These are phyloP conservation scores for Orbicella faveolata DNA, from an alignment of 64 coral and sea anemone species.

Conservation along the genomic window DNA sequence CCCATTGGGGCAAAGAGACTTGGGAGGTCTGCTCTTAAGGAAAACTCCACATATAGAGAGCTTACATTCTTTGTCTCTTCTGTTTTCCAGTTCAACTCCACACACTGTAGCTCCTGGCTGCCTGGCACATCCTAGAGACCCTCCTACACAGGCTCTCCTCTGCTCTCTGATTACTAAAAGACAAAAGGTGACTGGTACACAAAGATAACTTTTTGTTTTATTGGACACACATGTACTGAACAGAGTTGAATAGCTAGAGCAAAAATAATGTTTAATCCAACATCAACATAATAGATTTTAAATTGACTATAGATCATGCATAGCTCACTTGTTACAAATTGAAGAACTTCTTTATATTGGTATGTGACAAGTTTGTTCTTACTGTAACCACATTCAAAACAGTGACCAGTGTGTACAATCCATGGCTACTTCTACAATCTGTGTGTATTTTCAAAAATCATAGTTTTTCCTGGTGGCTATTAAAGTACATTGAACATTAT, in stretches of 20 bases:
- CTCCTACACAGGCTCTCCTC: conserved; percentile 65
- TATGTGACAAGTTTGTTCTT: too few relatives aligned
- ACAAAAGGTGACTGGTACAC: conserved; percentile 70
- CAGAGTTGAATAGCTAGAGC: too few relatives aligned
- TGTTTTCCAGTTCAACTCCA: conserved; percentile 60
- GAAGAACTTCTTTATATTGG: too few relatives aligned
- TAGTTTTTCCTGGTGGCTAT: neutral
- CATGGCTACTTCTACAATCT: too few relatives aligned
- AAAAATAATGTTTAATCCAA: too few relatives aligned
- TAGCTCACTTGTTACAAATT: too few relatives aligned
- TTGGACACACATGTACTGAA: neutral
- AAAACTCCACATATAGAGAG: neutral
- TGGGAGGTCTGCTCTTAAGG: neutral
- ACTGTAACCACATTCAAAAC: too few relatives aligned
- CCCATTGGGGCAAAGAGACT: too few relatives aligned
- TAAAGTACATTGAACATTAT: neutral
- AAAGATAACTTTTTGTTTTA: neutral
- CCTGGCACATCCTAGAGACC: conserved; percentile 72
- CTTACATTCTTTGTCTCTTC: neutral
- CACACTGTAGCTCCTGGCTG: conserved; percentile 81
- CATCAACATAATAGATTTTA: too few relatives aligned
- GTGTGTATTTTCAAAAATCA: too few relatives aligned
- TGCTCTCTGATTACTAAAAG: conserved; percentile 78
- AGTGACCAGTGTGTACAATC: too few relatives aligned
- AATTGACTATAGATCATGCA: too few relatives aligned